These are phyloP conservation scores for Hylaea fasciaria DNA, from an alignment of 2,888 invertebrate species.

Conservation along the genomic window DNA sequence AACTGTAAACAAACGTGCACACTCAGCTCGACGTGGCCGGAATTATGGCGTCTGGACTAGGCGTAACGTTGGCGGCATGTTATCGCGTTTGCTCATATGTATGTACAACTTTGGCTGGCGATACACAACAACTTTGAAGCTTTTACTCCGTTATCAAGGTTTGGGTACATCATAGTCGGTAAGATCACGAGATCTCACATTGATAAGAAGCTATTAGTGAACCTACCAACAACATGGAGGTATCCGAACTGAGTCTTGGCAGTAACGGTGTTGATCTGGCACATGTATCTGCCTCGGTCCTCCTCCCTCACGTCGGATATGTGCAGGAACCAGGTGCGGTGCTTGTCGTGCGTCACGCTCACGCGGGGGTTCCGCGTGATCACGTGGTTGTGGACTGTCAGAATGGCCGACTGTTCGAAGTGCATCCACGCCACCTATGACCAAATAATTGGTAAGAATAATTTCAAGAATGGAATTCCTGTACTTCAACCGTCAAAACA, in stretches of 20 bases:
- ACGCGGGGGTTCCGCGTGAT: constrained; percentile 97
- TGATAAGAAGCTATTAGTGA: not conserved
- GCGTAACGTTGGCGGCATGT: not conserved
- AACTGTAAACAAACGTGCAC: constrained; percentile 86
- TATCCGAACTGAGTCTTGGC: constrained; percentile 97
- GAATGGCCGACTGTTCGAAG: constrained; percentile 96
- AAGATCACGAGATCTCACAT: not conserved
- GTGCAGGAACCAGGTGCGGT: constrained; percentile 96
- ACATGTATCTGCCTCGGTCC: constrained; percentile 97
- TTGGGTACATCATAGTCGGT: no score
- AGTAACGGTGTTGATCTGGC: constrained; percentile 96
- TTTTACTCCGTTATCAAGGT: not conserved
- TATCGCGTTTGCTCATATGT: not conserved
- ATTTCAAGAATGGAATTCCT: no score
- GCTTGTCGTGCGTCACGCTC: constrained; percentile 96
- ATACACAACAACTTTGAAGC: not conserved
- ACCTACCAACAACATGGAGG: constrained; percentile 95
- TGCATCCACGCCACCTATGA: constrained; percentile 98
- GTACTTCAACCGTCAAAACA: no score
- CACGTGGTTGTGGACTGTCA: constrained; percentile 97
- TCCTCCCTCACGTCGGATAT: constrained; percentile 96
- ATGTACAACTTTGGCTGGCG: not conserved
- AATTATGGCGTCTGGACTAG: constrained; percentile 34
- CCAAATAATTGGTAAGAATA: constrained; percentile 31
- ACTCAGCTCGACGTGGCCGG: constrained; percentile 35